Evolutionary conservation across 2,888 invertebrate species (phyloP), one percentile per base, ranked within the genome.

Genomic region (Drosophila tripunctata): DNA sequence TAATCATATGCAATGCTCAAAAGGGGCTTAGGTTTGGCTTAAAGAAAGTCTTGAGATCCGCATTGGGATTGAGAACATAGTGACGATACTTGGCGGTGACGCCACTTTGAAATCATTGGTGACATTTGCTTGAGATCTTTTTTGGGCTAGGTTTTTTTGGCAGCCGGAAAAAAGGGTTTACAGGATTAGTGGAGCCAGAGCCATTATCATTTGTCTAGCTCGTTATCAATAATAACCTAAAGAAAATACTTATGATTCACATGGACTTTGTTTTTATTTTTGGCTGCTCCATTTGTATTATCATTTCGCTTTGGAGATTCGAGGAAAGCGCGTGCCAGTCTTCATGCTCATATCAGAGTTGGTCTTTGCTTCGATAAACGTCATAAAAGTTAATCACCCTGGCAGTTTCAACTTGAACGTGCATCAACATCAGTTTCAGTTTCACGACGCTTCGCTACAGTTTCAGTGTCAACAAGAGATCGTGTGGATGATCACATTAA

Each of bases 151-250:
- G 54, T 22, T 27, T 5, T 24, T 24, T 54, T 17, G 41, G 33
- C 33, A 12, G 51, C 27, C 14, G 35, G 6, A 31, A 17, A 55
- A 57, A 77, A 66, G 85, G 85, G 75, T 76, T 74, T 52, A 41
- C 56, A 74, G 76, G 70, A 77, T 77, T 71, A 73, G 76, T 90
- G 90, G 90, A 90, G 90, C 90, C 90, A 84, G 67, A 71, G 74
- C 90, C 90, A 90, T 90, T 90, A 90, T 87, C 86, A 84, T 74
- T 75, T 81, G 89, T 89, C 90, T 89, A 78, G 48, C 64, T 44
- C 36, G 55, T 63, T 79, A 78, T 85, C 78, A 51, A 52, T 31
- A 47, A 55, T 31, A 50, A 33, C n/a, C 41, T 24, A 36, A 30
- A 35, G 10, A 27, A 41, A 50, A 36, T 36, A 22, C 43, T 12